Evolutionary conservation across 2,113 vertebrate species (phyloP).

Genomic region (Peromyscus californicus): DNA sequence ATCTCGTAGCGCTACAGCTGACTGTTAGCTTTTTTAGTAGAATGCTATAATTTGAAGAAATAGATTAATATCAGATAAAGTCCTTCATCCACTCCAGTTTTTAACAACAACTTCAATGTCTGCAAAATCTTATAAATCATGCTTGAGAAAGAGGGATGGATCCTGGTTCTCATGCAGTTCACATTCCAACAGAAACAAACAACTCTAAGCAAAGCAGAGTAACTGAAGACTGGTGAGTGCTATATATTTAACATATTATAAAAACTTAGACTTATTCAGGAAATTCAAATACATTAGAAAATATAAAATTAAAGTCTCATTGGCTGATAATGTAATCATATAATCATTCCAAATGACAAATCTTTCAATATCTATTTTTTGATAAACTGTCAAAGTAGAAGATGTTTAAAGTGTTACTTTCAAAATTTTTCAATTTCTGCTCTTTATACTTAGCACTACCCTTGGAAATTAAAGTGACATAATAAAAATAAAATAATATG

Average conservation of each 20-base stretch:
- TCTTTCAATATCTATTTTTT: background rate
- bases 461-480: background rate
- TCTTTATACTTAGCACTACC: background rate
- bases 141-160: background rate
- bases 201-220: background rate
- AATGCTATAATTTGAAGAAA: background rate
- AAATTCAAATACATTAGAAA: slow-evolving; percentile 41
- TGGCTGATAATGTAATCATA: background rate
- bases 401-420: background rate
- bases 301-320: background rate
- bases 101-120: background rate
- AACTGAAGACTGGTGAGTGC: background rate
- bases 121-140: background rate
- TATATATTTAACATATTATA: background rate
- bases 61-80: background rate
- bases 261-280: background rate
- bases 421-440: background rate
- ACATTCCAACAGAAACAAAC: background rate
- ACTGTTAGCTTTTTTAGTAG: background rate
- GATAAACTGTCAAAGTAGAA: background rate
- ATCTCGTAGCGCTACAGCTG: background rate
- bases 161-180: background rate
- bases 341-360: background rate
- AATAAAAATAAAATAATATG: background rate
- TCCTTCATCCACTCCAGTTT: background rate